Conservation (phyloP, 1,140 invertebrate species). For the Drosophila santomea region DNA sequence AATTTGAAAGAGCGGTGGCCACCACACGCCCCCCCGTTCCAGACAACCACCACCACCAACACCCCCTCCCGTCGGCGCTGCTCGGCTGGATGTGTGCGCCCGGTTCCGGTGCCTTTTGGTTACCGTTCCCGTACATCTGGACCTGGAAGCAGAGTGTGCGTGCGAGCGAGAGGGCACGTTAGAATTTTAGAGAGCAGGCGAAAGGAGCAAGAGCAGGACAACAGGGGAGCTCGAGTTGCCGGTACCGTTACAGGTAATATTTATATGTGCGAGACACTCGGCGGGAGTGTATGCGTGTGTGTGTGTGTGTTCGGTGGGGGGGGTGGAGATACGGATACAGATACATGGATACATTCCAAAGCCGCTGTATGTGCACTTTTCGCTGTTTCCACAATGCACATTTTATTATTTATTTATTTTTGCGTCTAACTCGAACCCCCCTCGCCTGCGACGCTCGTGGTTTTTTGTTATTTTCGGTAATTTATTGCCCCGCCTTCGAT, state of each 20-base stretch:
- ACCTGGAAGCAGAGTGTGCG: conserved; percentile 17
- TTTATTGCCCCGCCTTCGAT: conserved; percentile 32
- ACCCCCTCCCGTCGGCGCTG: conserved; percentile 1
- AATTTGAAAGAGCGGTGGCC: conserved; percentile 59
- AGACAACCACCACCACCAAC: conserved; percentile 10
- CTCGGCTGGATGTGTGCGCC: conserved; percentile 61
- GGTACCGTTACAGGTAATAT: conserved; percentile 45
- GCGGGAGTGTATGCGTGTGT: background rate
- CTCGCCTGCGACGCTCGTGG: background rate
- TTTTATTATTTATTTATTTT: conserved; percentile 14
- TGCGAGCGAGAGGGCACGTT: conserved; percentile 11
- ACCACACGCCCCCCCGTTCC: conserved; percentile 29
- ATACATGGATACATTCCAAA: conserved; percentile 46
- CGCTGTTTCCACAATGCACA: conserved; percentile 20
- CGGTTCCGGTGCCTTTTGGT: conserved; percentile 69
- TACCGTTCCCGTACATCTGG: conserved; percentile 28
- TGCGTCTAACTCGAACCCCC: background rate
- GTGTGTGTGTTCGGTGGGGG: background rate
- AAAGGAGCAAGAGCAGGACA: conserved; percentile 31
- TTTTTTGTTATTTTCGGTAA: conserved; percentile 15
- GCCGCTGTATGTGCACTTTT: conserved; percentile 31
- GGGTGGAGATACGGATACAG: background rate
- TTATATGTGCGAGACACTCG: background rate
- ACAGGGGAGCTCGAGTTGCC: conserved; percentile 27
- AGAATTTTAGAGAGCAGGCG: background rate